These are phyloP conservation scores for Crocuta crocuta DNA, from an alignment of 2,113 vertebrate species.

Conservation along the genomic window DNA sequence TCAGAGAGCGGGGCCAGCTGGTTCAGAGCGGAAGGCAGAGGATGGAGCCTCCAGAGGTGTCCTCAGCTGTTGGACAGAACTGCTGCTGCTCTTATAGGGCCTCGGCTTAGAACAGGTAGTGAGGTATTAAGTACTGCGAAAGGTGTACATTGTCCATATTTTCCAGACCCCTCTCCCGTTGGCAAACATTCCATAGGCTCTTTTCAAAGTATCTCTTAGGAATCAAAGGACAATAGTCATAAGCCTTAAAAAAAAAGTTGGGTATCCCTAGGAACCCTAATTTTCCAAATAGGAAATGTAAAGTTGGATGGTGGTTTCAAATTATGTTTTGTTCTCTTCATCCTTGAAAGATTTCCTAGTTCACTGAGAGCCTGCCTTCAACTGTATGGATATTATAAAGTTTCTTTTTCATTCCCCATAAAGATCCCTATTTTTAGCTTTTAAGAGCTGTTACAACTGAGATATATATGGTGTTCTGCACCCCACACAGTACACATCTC, in stretches of 20 bases:
- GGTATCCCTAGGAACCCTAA: background rate
- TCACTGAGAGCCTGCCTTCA: conserved; percentile 5
- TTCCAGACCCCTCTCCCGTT: background rate
- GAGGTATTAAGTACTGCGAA: background rate
- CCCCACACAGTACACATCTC: background rate
- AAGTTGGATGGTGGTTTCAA: background rate
- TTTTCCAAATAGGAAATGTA: conserved; percentile 31
- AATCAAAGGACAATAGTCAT: background rate
- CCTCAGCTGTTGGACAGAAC: background rate
- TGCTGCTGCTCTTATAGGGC: background rate
- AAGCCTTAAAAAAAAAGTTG: conserved; percentile 22
- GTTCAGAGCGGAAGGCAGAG: background rate
- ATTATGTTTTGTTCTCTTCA: conserved; percentile 51
- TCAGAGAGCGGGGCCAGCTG: background rate
- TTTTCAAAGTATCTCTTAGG: background rate
- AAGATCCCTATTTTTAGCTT: conserved; percentile 59
- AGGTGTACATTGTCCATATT: background rate
- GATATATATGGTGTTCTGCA: background rate
- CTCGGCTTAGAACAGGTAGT: background rate
- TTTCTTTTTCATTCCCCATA: conserved; percentile 25
- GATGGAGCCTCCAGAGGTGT: background rate
- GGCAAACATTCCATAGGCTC: background rate
- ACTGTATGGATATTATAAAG: background rate
- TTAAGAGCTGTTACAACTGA: conserved; percentile 60
- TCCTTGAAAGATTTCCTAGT: conserved; percentile 29